These are phyloP conservation scores for Orchestia grillus DNA, from an alignment of 1,140 invertebrate species.

Conservation along the genomic window DNA sequence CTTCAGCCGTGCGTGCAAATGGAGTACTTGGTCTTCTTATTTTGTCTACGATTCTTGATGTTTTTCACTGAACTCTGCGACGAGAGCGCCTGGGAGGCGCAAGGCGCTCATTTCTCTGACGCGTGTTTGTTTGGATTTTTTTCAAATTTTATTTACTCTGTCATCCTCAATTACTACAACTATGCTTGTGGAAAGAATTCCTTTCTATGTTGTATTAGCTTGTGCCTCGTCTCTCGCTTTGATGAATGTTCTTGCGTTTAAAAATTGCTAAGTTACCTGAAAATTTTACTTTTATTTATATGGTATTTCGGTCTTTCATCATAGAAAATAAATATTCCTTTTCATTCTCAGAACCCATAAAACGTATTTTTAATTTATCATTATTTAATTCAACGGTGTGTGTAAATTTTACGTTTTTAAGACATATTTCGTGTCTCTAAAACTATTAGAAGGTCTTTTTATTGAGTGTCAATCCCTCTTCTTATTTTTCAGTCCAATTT, in stretches of 20 bases:
- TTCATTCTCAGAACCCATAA: neutral
- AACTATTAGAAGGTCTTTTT: neutral
- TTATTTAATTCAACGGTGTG: neutral
- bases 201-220: neutral
- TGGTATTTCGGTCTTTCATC: neutral
- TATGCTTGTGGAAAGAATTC: neutral
- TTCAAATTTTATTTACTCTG: neutral
- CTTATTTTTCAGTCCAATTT: no score
- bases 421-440: neutral
- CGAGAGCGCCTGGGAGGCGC: neutral
- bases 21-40: neutral
- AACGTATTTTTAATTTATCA: neutral
- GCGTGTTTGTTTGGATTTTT: neutral
- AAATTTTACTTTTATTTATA: neutral
- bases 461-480: neutral
- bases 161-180: neutral
- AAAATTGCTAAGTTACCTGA: no score
- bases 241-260: neutral
- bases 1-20: neutral
- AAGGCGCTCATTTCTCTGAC: no score
- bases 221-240: neutral
- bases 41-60: neutral
- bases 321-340: neutral
- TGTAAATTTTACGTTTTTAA: neutral
- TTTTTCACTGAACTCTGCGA: neutral